phyloP scores from a whole-genome alignment of 2,888 invertebrate species.

The Erebia ligea region DNA sequence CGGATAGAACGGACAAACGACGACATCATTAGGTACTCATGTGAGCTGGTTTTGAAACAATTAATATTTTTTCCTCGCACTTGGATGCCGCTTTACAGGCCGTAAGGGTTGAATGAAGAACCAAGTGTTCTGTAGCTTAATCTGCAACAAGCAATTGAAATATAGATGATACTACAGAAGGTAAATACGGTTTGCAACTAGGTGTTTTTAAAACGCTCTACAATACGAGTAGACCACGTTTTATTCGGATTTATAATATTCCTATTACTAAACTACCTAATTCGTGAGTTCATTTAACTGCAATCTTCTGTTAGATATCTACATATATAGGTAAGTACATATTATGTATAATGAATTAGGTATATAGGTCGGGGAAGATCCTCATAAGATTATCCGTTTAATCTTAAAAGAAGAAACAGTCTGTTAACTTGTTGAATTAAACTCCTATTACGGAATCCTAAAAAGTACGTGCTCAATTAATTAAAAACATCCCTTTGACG shows the following conservation, averaged over 20 bases:
- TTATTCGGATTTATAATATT: no score
- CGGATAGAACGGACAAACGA: background rate
- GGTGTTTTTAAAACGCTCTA: no score
- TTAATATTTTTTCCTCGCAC: constrained; percentile 3
- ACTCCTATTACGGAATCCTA: background rate
- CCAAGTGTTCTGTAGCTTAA: background rate
- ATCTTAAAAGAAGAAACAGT: background rate
- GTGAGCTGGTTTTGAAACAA: constrained; percentile 3
- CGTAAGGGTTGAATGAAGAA: background rate
- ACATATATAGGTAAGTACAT: no score
- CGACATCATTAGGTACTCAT: background rate
- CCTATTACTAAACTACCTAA: no score
- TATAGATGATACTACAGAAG: background rate
- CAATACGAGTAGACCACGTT: no score
- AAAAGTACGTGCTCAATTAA: constrained; percentile 6
- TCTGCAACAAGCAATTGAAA: background rate
- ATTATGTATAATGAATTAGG: no score
- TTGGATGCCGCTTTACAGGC: background rate
- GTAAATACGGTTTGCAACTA: no score
- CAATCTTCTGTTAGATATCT: no score
- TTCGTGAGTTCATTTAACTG: no score
- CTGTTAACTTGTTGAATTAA: background rate
- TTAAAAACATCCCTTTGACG: constrained; percentile 13
- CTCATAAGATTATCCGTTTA: background rate
- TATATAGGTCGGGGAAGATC: no score